Evolutionary conservation across 1,140 invertebrate genomes (phyloP).

Genomic region (Sitophilus oryzae): DNA sequence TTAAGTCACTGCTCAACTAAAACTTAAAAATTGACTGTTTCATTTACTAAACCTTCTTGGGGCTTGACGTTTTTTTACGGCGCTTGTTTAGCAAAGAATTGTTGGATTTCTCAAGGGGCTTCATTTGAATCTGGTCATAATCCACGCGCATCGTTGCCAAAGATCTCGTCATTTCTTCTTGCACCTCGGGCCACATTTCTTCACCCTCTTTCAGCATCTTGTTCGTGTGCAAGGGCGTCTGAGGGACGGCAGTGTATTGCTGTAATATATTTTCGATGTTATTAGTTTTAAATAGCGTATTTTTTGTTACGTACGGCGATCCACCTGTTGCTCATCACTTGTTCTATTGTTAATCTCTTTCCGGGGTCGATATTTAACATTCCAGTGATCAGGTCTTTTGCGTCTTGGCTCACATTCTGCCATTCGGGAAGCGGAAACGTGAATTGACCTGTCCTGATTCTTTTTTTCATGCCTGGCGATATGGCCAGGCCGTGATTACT

Average conservation of each 20-base stretch:
- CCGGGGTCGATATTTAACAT: constrained; percentile 91
- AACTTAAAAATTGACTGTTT: too few relatives aligned
- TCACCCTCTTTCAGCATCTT: constrained; percentile 82
- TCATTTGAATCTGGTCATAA: constrained; percentile 85
- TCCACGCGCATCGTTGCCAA: constrained; percentile 95
- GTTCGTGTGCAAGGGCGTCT: constrained; percentile 87
- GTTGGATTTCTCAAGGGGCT: constrained; percentile 83
- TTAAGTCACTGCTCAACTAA: constrained; percentile 5
- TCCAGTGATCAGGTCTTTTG: constrained; percentile 90
- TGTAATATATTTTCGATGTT: constrained; percentile 45
- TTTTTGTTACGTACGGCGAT: constrained; percentile 65
- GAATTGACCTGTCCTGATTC: constrained; percentile 93
- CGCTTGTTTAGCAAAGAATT: constrained; percentile 87
- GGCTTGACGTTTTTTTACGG: constrained; percentile 47
- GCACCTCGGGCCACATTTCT: constrained; percentile 91
- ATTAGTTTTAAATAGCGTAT: background rate
- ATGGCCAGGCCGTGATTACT: constrained; percentile 95
- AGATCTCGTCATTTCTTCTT: constrained; percentile 97
- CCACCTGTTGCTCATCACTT: constrained; percentile 88
- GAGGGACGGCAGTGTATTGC: constrained; percentile 84
- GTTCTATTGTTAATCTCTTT: constrained; percentile 80
- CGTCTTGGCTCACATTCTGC: constrained; percentile 88
- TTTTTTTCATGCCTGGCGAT: constrained; percentile 98
- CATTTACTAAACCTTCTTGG: constrained; percentile 15
- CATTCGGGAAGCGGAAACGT: constrained; percentile 96